Base-by-base conservation (phyloP, 1,140 invertebrate species). In the Dendroctonus ponderosae region DNA sequence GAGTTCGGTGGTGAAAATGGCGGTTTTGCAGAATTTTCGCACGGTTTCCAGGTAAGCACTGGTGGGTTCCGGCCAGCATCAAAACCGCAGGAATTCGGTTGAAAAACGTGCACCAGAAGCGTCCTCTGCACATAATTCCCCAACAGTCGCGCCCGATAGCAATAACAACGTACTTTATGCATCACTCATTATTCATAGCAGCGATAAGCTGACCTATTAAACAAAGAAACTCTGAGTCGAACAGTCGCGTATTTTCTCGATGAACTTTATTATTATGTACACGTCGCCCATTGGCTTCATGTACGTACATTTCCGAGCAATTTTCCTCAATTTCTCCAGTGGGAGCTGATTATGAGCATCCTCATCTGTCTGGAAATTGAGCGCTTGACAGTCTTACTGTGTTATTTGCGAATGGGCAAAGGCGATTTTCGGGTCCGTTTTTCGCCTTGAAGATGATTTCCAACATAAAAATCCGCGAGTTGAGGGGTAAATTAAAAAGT, bases 141-240 rank as follows among this genome's bases (percentile, higher is more conserved):
- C 8, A 46, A 46, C 12, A 46, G 12, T 12, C 12, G 8, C 8
- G 43, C 43, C 8, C 43, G 43, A 46, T 12, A 12, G 43, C 43
- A 46, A 46, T 46, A 46, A 46, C 12, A 46, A 46, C 43, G 43
- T 46, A 12, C 43, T 46, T 46, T 12, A 12, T 46, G 43, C 12
- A 46, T 12, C 12, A 46, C 8, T 46, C 43, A 46, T 46, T 46
- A 46, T 46, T 46, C 43, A 46, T 46, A 46, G 8, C 12, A 11
- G 43, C 12, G 43, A 46, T 46, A 46, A 46, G 43, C 43, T 46
- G 43, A 46, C 43, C 43, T 46, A 46, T 46, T 46, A 46, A 46
- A 46, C 43, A 46, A 46, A 46, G 43, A 9, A 46, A 46, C 43
- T 46, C 12, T 12, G 8, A 46, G 12, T 26, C 43, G 43, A 46